phyloP scores from a whole-genome alignment of 1,140 invertebrate species.

The Trachymyrmex cornetzi region DNA sequence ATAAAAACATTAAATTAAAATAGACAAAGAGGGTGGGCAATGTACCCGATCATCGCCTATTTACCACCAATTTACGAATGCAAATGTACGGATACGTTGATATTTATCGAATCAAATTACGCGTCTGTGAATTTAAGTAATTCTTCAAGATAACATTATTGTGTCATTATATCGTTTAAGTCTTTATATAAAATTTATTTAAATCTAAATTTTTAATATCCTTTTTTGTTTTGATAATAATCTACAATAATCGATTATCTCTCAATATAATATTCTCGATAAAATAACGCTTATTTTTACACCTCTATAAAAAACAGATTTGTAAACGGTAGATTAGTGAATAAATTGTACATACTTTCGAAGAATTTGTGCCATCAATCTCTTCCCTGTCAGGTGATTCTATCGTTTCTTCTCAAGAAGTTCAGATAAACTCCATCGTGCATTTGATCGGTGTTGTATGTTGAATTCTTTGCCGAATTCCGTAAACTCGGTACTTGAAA shows the following conservation, averaged over 20 bases:
- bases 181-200: neutral
- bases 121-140: neutral
- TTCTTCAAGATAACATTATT: neutral
- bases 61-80: conserved; percentile 33
- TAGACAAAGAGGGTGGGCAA: conserved; percentile 21
- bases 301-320: neutral
- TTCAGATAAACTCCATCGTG: conserved; percentile 29
- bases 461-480: conserved; percentile 45
- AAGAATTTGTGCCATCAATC: conserved; percentile 43
- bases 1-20: conserved; percentile 55
- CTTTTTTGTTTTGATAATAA: neutral
- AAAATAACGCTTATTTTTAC: neutral
- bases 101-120: neutral
- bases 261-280: neutral
- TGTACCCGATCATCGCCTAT: conserved; percentile 31
- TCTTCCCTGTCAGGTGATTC: conserved; percentile 49
- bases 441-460: conserved; percentile 26
- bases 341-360: conserved; percentile 33
- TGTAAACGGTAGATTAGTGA: conserved; percentile 20
- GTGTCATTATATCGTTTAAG: neutral
- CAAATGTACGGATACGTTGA: neutral
- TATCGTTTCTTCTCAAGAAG: conserved; percentile 29
- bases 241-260: conserved; percentile 14
- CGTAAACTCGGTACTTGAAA: conserved; percentile 47
- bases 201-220: neutral